Evolutionary conservation across 2,797 vertebrate species (phyloP), one percentile per base, ranked within the genome.

Genomic region (Aldrovandia affinis): DNA sequence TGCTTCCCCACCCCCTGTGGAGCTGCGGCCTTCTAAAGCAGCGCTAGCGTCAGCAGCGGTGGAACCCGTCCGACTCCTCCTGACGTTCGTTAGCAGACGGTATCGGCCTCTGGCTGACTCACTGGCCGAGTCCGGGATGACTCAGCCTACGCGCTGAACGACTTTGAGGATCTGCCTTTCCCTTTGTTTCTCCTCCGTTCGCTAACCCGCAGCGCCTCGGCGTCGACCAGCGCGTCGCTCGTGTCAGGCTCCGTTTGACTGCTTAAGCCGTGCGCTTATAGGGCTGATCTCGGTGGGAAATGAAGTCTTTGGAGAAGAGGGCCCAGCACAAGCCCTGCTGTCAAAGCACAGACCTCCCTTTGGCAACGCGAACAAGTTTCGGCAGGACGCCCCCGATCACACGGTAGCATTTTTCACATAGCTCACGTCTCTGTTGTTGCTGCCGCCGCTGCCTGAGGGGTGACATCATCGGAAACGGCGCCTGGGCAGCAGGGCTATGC

Each of bases 331-430:
- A 47, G 28, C 20, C 42, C 73, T 77, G 42, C 73, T 77, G 39
- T 47, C 73, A 77, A 77, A 77, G 14, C 39, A 8, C 39, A 44
- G 57, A 65, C 70, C 78, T 73, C 55, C 65, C 33, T 68, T 55
- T 44, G 15, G 83, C 28, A 78, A 44, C 55, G 50, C 28, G 36
- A 42, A 63, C 57, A 8, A 47, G 75, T 61, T 70, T 65, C 83
- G 50, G 42, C 57, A 63, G 36, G 83, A n/a, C 36, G 36, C 75
- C 57, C 61, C 9, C 10, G 47, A 55, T 83, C n/a, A 77, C 15
- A 36, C 20, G n/a, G 68, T 33, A 33, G 36, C 70, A 83, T 75
- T 75, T 54, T 75, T 57, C 47, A 30, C 77, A 61, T 83, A 57
- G 22, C 15, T 61, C 39, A 36, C 7, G 20, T 50, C 55, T 59